These are phyloP conservation scores for Ammodytes marinus DNA, from an alignment of 2,113 vertebrate genomes.

Conservation along the genomic window DNA sequence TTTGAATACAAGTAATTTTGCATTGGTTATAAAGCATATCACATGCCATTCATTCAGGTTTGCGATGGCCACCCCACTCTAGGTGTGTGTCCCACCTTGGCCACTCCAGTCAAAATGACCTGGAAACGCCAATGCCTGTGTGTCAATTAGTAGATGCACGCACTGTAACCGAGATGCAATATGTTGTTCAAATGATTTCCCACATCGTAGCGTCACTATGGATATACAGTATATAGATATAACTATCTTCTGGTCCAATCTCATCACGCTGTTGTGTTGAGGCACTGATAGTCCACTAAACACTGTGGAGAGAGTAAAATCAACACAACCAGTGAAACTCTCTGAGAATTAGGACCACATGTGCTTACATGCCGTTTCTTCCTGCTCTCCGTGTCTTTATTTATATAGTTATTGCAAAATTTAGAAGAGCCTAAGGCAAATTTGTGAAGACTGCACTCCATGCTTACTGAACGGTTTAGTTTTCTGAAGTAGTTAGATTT, in stretches of 20 bases:
- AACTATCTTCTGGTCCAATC: neutral
- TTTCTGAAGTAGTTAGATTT: conserved; percentile 1
- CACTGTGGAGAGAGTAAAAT: conserved; percentile 35
- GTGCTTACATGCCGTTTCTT: conserved; percentile 30
- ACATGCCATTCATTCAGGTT: too few relatives aligned
- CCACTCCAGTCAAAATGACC: too few relatives aligned
- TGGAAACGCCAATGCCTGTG: too few relatives aligned
- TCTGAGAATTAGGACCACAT: conserved; percentile 47
- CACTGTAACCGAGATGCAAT: neutral
- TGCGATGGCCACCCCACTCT: too few relatives aligned
- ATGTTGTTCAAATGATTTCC: conserved; percentile 7
- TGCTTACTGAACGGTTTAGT: neutral
- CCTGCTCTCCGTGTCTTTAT: conserved; percentile 24
- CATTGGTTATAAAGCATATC: too few relatives aligned
- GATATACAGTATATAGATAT: too few relatives aligned
- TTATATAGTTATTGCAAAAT: conserved; percentile 32
- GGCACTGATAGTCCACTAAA: conserved; percentile 41
- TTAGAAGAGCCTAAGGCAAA: neutral
- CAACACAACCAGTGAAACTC: conserved; percentile 46
- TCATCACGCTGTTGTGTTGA: conserved; percentile 30
- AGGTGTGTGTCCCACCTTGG: too few relatives aligned
- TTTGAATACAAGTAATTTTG: too few relatives aligned
- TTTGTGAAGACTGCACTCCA: neutral
- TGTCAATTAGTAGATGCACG: too few relatives aligned
- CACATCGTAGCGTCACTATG: neutral